Base-by-base conservation (phyloP, 1,140 invertebrate species). In the Eriocheir sinensis region DNA sequence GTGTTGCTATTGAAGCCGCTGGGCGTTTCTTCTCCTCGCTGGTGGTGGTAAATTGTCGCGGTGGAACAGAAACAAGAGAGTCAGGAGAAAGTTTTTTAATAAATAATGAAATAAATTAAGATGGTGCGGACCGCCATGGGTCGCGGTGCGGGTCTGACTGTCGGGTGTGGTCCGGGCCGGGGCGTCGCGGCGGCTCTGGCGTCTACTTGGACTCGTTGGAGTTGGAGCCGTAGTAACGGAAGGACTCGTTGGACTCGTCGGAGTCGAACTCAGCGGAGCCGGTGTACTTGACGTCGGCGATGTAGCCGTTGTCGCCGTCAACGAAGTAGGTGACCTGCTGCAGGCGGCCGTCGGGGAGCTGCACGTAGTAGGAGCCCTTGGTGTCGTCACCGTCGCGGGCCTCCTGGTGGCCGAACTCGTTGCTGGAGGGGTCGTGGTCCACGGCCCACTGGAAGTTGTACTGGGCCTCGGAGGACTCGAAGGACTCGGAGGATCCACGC, bases 381-480 rank as follows among this genome's bases (percentile, higher is more conserved):
- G 89, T 90, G 89, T 90, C 44, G 89, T 90, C 48, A 72, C 53
- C 48, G 89, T 90, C 34, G 34, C 89, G 89, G 48, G 89, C 36
- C 48, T 90, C 89, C 89, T 90, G 48, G 48, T 90, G 89, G 41
- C 89, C 89, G 89, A 72, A 72, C 60, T 41, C 48, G 53, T 90
- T 53, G 48, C 89, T 32, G 89, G 36, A 72, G 32, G n/a, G n/a
- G n/a, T 90, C 89, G 30, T 90, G 48, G 6, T 90, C n/a, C 32
- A 90, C 89, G 44, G 48, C 48, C 38, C 41, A 90, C 17, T 72
- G 53, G 48, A 90, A 90, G 48, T 60, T 72, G 89, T 90, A 90
- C 89, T 90, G 48, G 41, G 89, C 89, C 88, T 89, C 88, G 53
- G 41, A 53, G 53, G 88, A 89, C 89, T 90, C 89, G 60, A 53